Conservation (phyloP, 2,113 vertebrate species). For the Shinisaurus crocodilurus region DNA sequence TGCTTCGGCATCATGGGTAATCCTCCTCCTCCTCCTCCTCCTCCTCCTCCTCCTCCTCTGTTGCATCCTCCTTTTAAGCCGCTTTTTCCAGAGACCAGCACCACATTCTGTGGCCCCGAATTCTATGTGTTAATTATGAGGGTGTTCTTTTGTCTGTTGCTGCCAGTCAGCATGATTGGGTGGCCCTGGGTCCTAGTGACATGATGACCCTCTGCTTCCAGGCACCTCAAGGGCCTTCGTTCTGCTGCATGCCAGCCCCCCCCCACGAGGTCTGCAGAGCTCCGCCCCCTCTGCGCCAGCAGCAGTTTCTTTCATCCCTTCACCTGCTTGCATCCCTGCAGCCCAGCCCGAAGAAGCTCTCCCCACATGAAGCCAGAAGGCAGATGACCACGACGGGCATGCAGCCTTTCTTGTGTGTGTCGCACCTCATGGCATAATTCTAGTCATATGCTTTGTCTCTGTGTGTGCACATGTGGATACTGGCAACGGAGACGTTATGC, state of each 20-base stretch:
- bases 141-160: not conserved
- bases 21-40: not conserved
- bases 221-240: no score
- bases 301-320: no score
- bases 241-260: no score
- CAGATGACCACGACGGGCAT: no score
- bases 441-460: not conserved
- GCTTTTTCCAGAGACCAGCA: not conserved
- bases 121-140: no score
- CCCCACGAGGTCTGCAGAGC: not conserved
- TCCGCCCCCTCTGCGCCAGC: not conserved
- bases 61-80: not conserved
- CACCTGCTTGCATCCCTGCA: not conserved
- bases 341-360: not conserved
- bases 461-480: not conserved
- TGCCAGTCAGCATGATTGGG: not conserved
- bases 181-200: not conserved
- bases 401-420: no score
- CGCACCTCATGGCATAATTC: not conserved
- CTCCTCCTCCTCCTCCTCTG: not conserved
- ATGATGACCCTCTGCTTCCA: no score
- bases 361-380: not conserved
- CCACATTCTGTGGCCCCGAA: not conserved
- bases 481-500: not conserved
- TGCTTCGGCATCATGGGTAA: not conserved